Evolutionary conservation across 1,140 invertebrate species (phyloP).

Genomic region (Papilio dardanus): DNA sequence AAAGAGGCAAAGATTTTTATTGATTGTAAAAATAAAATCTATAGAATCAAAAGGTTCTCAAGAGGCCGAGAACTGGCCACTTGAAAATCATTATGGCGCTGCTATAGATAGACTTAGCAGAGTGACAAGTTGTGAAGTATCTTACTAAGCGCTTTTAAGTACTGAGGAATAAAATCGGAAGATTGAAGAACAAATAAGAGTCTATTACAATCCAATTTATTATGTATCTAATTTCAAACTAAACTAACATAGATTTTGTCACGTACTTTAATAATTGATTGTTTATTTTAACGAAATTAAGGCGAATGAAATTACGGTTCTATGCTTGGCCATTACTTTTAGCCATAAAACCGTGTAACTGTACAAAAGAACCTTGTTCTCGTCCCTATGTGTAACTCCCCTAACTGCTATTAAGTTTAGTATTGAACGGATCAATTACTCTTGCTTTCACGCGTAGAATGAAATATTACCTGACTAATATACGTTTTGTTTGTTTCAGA

Average conservation of each 20-base stretch:
- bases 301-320: constrained; percentile 42
- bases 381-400: constrained; percentile 4
- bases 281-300: constrained; percentile 34
- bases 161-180: neutral
- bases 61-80: constrained; percentile 8
- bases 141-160: neutral
- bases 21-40: neutral
- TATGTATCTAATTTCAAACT: neutral
- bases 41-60: neutral
- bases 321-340: constrained; percentile 43
- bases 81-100: neutral
- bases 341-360: constrained; percentile 8
- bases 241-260: neutral
- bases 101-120: neutral
- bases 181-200: neutral
- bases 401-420: constrained; percentile 25
- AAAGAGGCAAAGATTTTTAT: neutral
- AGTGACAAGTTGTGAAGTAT: constrained; percentile 17
- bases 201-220: neutral
- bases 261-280: neutral
- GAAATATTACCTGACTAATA: constrained; percentile 7
- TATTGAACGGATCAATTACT: constrained; percentile 20
- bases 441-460: neutral
- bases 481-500: constrained; percentile 86
- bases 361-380: constrained; percentile 33